Base-by-base conservation (phyloP, 2,113 vertebrate species). In the Stegastes partitus region DNA sequence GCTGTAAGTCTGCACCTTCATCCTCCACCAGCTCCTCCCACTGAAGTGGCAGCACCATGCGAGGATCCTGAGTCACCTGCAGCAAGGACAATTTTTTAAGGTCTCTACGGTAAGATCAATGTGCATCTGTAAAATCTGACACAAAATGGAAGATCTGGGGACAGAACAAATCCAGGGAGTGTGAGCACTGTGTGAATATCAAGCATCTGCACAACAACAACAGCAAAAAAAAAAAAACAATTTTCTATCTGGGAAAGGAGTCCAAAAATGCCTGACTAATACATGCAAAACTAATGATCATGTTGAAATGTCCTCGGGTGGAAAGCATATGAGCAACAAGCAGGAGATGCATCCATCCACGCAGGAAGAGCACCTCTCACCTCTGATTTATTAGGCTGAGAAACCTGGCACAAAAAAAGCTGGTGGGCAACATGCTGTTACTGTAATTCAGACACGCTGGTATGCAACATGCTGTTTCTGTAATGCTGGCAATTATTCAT, bases 61-160 rank as follows among this genome's bases (percentile, higher is more conserved):
- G 92, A 0, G 94, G 93, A 59, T 96, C 94, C 89, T 96, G 96
- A 39, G 95, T 97, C 79, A 97, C 95, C 96, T 97, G 91, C 76
- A 78, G 54, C 70, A 44, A 82, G 72, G 59, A 84, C 82, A 86
- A 9, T 26, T 69, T 73, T 23, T 85, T n/a, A 63, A 78, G n/a
- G 42, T 59, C 18, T 23, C 37, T 65, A 16, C 54, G 58, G 77
- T 76, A 79, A 77, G 39, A 85, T 82, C 44, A 21, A 68, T 71
- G 50, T 4, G 44, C 10, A 9, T 67, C 45, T 37, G 55, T 45
- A 45, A 79, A 57, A 79, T 53, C 16, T 58, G 63, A 78, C 51
- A 68, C 61, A 59, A 34, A 78, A 69, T 23, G 59, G 26, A 28
- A 68, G 64, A 65, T 63, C 45, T 62, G 55, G 45, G 51, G 61